Conservation (phyloP, 1,140 invertebrate species). For the Aphis craccivora region DNA sequence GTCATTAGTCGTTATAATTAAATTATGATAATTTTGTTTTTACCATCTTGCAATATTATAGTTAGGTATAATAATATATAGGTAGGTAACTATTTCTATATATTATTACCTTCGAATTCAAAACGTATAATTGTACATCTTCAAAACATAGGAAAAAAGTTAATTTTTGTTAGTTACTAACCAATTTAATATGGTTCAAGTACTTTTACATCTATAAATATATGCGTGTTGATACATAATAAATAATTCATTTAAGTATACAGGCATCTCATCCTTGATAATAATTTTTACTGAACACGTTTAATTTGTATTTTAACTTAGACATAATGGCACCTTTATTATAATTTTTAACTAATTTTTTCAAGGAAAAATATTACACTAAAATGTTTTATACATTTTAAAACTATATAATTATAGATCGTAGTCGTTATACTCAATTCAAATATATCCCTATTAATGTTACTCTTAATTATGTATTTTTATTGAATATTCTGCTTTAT, state of each 20-base stretch:
- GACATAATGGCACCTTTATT: not conserved
- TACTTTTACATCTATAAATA: not conserved
- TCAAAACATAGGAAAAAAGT: not conserved
- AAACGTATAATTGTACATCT: not conserved
- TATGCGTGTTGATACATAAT: not conserved
- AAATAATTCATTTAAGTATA: conserved; percentile 11
- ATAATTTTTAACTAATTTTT: not conserved
- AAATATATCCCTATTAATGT: not conserved
- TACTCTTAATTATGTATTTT: not conserved
- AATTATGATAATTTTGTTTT: not conserved
- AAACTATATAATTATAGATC: not conserved
- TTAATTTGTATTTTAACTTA: not conserved
- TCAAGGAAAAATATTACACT: not conserved
- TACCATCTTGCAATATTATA: not conserved
- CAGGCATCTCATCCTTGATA: not conserved
- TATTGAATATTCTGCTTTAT: not conserved
- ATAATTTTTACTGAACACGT: not conserved
- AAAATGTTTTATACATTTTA: not conserved
- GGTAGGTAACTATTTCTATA: not conserved
- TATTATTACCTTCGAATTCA: not conserved
- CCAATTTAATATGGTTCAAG: not conserved
- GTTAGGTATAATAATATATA: not conserved
- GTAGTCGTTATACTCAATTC: not conserved
- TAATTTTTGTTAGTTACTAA: not conserved
- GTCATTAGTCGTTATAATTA: not conserved